Evolutionary conservation across 35 echinoderm and acorn worm genomes (phyloP).

Genomic region (Stichopus chloronotus): DNA sequence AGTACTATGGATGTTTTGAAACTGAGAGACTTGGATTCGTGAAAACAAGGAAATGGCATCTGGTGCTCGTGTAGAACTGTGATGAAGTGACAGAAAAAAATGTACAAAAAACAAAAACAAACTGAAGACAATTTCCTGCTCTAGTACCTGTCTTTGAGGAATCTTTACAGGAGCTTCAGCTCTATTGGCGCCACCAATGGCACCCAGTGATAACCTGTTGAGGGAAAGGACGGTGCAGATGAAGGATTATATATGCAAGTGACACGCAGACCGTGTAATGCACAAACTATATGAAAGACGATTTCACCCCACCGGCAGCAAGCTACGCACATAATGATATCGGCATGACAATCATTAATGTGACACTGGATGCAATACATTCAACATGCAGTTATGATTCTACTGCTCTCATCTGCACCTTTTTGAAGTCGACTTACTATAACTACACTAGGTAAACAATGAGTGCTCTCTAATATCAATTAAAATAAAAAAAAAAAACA

Average conservation of each 20-base stretch:
- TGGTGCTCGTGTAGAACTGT: neutral
- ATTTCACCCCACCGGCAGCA: no score
- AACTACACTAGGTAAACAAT: no score
- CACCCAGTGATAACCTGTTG: constrained; percentile 34
- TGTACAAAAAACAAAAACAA: neutral
- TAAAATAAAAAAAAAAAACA: no score
- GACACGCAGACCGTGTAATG: neutral
- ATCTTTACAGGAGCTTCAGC: constrained; percentile 29
- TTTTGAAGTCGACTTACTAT: no score
- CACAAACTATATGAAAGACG: neutral
- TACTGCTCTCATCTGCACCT: no score
- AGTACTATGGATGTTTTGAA: no score
- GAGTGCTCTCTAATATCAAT: no score
- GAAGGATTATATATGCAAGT: constrained; percentile 2
- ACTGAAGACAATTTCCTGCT: neutral
- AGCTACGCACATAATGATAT: no score
- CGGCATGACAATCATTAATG: neutral
- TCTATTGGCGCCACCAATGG: constrained; percentile 28
- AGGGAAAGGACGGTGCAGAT: constrained; percentile 14
- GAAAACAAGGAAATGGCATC: no score
- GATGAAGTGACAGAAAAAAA: neutral
- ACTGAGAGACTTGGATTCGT: no score
- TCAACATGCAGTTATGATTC: no score
- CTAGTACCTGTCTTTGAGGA: constrained; percentile 38
- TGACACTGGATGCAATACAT: no score